Conservation (phyloP, 2,113 vertebrate genomes). For the Gadus macrocephalus region DNA sequence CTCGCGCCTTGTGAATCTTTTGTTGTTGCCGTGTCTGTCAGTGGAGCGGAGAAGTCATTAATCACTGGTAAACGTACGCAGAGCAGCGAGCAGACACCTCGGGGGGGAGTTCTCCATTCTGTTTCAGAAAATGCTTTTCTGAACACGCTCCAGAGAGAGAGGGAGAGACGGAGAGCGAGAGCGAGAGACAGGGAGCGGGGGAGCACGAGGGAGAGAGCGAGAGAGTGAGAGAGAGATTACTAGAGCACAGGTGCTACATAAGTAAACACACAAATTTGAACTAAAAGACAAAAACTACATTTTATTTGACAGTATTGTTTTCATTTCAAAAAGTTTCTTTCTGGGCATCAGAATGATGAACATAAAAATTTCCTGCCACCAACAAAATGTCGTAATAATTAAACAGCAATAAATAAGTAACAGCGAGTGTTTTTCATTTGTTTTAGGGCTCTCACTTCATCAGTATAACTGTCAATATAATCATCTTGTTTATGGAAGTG, state of each 20-base stretch:
- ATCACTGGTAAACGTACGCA: conserved; percentile 63
- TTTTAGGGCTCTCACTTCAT: no score
- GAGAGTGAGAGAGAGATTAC: conserved; percentile 18
- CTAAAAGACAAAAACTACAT: not conserved
- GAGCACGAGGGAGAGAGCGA: not conserved
- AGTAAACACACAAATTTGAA: conserved; percentile 21
- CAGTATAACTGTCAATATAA: conserved; percentile 38
- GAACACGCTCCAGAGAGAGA: conserved; percentile 41
- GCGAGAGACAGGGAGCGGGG: not conserved
- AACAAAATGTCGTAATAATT: conserved; percentile 28
- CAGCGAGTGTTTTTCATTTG: not conserved
- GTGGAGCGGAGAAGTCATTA: conserved; percentile 61
- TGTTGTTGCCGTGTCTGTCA: conserved; percentile 56
- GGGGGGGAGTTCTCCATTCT: conserved; percentile 45
- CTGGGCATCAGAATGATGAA: no score
- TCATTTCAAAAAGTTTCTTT: no score
- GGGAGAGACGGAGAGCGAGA: conserved; percentile 15
- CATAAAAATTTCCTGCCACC: no score
- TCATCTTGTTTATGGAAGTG: conserved; percentile 46
- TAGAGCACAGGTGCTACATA: conserved; percentile 54
- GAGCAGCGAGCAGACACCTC: conserved; percentile 53
- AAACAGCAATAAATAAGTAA: conserved; percentile 32
- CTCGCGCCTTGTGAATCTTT: conserved; percentile 46
- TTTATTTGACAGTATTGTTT: not conserved
- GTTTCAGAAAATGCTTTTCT: conserved; percentile 50